Conservation (phyloP, 2,888 invertebrate genomes). For the Zhengitettix transpicula region DNA sequence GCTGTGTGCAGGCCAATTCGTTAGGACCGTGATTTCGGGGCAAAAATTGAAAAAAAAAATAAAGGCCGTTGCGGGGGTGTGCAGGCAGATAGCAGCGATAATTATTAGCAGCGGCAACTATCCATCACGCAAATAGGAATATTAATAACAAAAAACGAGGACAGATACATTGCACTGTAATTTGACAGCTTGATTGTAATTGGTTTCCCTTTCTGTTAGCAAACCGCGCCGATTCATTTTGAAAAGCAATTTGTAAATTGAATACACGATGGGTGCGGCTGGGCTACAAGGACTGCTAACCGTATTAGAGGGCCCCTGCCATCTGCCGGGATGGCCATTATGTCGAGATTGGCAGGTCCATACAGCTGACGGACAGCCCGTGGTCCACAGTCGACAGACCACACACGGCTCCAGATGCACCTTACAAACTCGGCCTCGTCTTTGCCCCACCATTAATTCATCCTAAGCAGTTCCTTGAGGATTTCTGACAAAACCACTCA, state of each 20-base stretch:
- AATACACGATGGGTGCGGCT: conserved; percentile 4
- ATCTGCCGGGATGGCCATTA: neutral
- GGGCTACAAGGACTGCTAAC: neutral
- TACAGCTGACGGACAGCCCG: neutral
- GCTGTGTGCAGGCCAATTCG: neutral
- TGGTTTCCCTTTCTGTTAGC: conserved; percentile 1
- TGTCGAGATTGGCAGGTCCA: neutral
- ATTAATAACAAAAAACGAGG: conserved; percentile 1
- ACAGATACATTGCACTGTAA: conserved; percentile 2
- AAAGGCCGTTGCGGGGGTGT: neutral
- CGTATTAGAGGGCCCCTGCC: neutral
- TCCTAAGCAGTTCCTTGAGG: too few relatives aligned
- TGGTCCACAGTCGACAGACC: neutral
- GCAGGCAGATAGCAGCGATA: neutral
- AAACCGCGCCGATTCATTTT: conserved; percentile 11
- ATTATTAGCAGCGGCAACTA: neutral
- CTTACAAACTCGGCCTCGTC: too few relatives aligned
- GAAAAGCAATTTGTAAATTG: conserved; percentile 15
- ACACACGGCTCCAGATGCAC: too few relatives aligned
- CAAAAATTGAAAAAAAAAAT: neutral
- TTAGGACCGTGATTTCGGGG: neutral
- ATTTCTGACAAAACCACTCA: too few relatives aligned
- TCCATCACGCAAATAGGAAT: conserved; percentile 1
- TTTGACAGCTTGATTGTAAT: conserved; percentile 9
- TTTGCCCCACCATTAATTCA: too few relatives aligned